Conservation (phyloP, 1,140 invertebrate species). For the Zaprionus nigranus region DNA sequence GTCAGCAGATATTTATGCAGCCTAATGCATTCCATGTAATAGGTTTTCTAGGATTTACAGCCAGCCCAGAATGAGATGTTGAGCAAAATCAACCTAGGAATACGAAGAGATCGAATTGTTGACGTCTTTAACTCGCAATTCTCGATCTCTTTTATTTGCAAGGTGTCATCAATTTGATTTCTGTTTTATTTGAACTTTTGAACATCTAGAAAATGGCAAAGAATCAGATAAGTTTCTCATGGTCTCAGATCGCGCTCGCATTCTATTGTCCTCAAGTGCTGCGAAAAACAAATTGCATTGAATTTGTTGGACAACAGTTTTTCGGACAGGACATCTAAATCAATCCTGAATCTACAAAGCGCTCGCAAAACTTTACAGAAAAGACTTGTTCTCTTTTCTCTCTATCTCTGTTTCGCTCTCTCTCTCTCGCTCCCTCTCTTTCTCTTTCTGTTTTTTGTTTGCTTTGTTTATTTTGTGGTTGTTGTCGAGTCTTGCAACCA, state of each 20-base stretch:
- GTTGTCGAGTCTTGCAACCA: constrained; percentile 11
- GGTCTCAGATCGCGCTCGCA: background rate
- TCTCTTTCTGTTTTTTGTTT: background rate
- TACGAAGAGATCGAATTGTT: background rate
- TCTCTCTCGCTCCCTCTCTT: background rate
- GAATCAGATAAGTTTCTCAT: background rate
- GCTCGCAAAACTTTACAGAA: constrained; percentile 17
- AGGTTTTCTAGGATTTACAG: constrained; percentile 22
- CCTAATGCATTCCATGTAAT: constrained; percentile 48
- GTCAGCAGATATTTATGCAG: constrained; percentile 56
- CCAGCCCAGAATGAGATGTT: background rate
- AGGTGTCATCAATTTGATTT: no score
- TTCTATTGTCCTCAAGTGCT: constrained; percentile 11
- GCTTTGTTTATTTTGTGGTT: constrained; percentile 44
- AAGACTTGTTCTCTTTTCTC: background rate
- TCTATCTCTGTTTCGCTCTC: background rate
- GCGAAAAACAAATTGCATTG: constrained; percentile 20
- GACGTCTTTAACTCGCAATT: no score
- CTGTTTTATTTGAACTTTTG: background rate
- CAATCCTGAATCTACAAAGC: background rate
- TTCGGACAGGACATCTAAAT: constrained; percentile 18
- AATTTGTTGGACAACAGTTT: constrained; percentile 23
- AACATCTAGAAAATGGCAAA: background rate
- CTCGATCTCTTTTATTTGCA: no score
- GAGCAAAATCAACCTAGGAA: background rate